Conservation (phyloP, 2,888 invertebrate species). For the Holacanthella duospinosa region DNA sequence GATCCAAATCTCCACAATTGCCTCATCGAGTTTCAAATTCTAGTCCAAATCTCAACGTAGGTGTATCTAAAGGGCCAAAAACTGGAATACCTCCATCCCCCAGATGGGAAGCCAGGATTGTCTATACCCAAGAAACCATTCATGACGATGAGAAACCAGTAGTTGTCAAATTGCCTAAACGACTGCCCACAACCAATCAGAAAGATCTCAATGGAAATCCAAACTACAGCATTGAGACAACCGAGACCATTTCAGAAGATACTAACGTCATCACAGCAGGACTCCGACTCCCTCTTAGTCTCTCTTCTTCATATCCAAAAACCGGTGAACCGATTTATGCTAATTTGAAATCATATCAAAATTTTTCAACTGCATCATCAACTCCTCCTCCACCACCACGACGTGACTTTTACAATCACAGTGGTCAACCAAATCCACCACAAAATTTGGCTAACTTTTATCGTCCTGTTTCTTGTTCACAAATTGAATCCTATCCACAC, state of each 20-base stretch:
- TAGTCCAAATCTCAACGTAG: constrained; percentile 2
- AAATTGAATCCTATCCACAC: constrained; percentile 33
- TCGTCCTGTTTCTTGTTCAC: constrained; percentile 35
- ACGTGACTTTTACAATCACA: constrained; percentile 19
- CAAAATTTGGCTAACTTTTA: constrained; percentile 24
- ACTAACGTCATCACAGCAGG: constrained; percentile 31
- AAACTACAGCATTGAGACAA: constrained; percentile 18
- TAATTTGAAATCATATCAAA: constrained; percentile 7
- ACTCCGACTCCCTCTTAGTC: constrained; percentile 26
- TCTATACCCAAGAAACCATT: constrained; percentile 32
- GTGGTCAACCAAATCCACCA: background rate
- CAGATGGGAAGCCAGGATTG: constrained; percentile 35
- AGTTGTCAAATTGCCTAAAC: constrained; percentile 27
- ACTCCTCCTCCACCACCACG: constrained; percentile 35
- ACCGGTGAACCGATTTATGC: constrained; percentile 15
- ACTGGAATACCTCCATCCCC: constrained; percentile 8
- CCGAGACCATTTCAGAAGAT: constrained; percentile 24
- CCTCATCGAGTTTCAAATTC: background rate
- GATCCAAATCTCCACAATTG: constrained; percentile 2
- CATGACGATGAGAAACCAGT: constrained; percentile 26
- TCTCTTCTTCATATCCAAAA: background rate
- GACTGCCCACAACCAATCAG: background rate
- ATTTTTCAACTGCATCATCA: constrained; percentile 9
- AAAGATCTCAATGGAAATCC: background rate
- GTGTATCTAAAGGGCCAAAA: background rate